Conservation (phyloP, 2,797 vertebrate genomes). For the Sibirionetta formosa region DNA sequence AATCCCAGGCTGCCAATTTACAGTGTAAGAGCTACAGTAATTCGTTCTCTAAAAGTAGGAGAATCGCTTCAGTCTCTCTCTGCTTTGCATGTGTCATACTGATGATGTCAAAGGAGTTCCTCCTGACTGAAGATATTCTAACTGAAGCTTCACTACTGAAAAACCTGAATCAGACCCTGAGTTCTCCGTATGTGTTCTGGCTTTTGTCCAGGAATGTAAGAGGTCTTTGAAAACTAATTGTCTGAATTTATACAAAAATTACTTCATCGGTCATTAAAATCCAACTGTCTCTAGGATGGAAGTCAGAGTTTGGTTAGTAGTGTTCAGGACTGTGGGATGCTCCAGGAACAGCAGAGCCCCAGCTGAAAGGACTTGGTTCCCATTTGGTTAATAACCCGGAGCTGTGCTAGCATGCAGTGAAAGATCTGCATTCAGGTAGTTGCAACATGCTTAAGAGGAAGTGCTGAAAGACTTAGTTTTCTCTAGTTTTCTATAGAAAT, state of each 20-base stretch:
- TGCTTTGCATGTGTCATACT: background rate
- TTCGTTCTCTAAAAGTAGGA: background rate
- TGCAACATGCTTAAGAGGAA: background rate
- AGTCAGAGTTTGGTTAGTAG: background rate
- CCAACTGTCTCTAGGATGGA: background rate
- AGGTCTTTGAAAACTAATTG: background rate
- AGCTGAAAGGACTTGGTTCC: background rate
- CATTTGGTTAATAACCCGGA: background rate
- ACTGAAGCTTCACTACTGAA: background rate
- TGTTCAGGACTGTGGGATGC: fast-evolving
- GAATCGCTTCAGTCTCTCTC: background rate
- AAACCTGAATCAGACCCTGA: background rate
- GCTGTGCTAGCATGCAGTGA: background rate
- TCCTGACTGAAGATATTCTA: background rate
- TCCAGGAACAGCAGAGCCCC: background rate
- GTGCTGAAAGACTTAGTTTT: background rate
- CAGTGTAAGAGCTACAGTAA: background rate
- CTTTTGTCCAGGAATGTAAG: background rate
- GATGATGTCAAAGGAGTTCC: background rate
- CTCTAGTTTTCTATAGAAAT: background rate
- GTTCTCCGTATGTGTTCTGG: background rate
- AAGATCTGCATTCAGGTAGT: background rate
- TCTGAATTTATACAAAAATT: background rate
- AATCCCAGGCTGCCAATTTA: background rate
- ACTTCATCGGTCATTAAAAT: background rate